Evolutionary conservation across 2,888 invertebrate genomes (phyloP).

Genomic region (Volucella inflata): DNA sequence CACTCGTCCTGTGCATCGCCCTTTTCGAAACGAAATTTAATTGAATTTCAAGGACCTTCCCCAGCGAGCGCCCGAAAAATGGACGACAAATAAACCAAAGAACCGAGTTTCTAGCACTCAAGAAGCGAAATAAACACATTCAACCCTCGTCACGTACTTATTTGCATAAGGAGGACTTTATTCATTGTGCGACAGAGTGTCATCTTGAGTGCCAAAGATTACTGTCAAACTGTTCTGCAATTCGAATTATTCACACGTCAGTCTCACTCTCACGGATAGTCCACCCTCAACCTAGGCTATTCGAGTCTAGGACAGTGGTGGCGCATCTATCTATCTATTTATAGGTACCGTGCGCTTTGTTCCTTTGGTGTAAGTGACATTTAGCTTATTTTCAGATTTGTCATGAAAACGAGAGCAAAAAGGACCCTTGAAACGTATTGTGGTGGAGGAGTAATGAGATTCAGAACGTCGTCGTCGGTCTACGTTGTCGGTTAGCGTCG

Average conservation of each 20-base stretch:
- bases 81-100: slow-evolving; percentile 31
- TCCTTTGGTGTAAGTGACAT: slow-evolving; percentile 57
- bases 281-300: slow-evolving; percentile 39
- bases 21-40: slow-evolving; percentile 68
- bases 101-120: slow-evolving; percentile 57
- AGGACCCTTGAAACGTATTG: slow-evolving; percentile 58
- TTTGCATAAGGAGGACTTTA: slow-evolving; percentile 74
- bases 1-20: slow-evolving; percentile 43
- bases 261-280: slow-evolving; percentile 25
- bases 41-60: slow-evolving; percentile 72
- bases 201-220: slow-evolving; percentile 75
- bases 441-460: slow-evolving; percentile 53
- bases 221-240: slow-evolving; percentile 75
- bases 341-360: background rate
- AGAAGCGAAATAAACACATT: slow-evolving; percentile 70
- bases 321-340: slow-evolving; percentile 25
- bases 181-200: slow-evolving; percentile 64
- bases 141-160: slow-evolving; percentile 73
- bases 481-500: too few species aligned
- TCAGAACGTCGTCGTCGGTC: slow-evolving; percentile 16
- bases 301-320: slow-evolving; percentile 47
- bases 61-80: slow-evolving; percentile 14
- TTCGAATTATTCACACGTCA: slow-evolving; percentile 75
- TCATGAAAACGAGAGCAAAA: slow-evolving; percentile 58
- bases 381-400: slow-evolving; percentile 73